A percentile compares a stretch with the other conserved stretches of the same genome.
These are phyloP conservation scores for Cheirogaleus major DNA, from an alignment of 2,797 vertebrate genomes.

Conservation along the genomic window DNA sequence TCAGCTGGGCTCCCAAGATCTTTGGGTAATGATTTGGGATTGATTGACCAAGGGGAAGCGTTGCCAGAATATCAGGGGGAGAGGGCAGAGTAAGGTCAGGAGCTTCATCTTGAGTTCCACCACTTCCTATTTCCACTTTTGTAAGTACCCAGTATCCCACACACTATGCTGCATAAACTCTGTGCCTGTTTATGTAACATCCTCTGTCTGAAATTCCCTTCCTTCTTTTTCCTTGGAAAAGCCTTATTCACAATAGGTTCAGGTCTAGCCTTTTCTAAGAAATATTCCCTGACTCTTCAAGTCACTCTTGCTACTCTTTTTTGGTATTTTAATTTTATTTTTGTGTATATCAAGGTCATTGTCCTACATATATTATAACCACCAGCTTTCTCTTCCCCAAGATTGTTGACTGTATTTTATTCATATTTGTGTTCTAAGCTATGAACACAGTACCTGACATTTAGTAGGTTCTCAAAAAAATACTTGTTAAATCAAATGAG, in stretches of 20 bases:
- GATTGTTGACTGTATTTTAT: background rate
- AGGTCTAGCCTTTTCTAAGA: background rate
- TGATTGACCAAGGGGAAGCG: background rate
- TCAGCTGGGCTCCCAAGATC: rapidly evolving
- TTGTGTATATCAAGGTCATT: background rate
- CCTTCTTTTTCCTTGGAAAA: background rate
- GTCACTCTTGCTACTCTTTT: background rate
- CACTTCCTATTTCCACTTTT: background rate
- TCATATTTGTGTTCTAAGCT: background rate
- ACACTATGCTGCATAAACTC: background rate
- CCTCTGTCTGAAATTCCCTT: background rate
- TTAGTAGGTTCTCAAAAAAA: background rate
- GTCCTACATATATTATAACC: background rate
- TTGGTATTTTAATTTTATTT: background rate
- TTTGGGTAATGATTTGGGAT: background rate
- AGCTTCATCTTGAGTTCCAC: background rate
- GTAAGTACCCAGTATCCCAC: background rate
- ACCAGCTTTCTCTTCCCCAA: background rate
- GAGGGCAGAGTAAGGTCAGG: background rate
- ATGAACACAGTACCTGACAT: background rate
- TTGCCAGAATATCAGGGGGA: background rate
- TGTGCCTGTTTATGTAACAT: background rate
- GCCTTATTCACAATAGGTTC: background rate
- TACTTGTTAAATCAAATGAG: background rate
- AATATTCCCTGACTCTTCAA: background rate